Evolutionary conservation across 2,113 vertebrate genomes (phyloP).

Genomic region (Microcebus ravelobensis): DNA sequence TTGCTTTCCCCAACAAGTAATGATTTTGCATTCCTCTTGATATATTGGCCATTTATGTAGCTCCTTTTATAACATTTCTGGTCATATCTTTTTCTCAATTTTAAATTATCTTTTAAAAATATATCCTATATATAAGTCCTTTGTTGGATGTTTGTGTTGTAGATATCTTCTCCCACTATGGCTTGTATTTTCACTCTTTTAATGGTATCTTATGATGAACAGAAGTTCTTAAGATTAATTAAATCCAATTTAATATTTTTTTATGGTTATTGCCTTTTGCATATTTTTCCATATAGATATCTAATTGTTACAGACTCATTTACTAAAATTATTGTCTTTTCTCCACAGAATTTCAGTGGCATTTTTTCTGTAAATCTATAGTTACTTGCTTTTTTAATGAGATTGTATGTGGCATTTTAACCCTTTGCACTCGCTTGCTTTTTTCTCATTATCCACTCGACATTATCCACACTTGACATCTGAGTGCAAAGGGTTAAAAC

Average conservation of each 20-base stretch:
- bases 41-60: not conserved
- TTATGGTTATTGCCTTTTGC: not conserved
- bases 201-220: not conserved
- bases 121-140: not conserved
- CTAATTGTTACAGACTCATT: not conserved
- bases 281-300: not conserved
- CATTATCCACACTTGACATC: no score
- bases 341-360: not conserved
- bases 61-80: not conserved
- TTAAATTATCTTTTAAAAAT: not conserved
- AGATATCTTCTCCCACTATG: not conserved
- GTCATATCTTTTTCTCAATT: not conserved
- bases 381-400: conserved; percentile 26
- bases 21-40: not conserved
- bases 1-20: not conserved
- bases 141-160: not conserved
- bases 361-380: not conserved
- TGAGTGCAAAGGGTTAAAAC: not conserved
- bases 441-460: no score
- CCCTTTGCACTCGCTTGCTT: no score
- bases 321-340: not conserved
- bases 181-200: not conserved
- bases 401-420: not conserved
- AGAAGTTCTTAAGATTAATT: not conserved
- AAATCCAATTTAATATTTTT: not conserved